Percentiles rank a stretch among this genome's conserved stretches.
Evolutionary conservation across 2,797 vertebrate species (phyloP).

Genomic region (Oophaga sylvatica): DNA sequence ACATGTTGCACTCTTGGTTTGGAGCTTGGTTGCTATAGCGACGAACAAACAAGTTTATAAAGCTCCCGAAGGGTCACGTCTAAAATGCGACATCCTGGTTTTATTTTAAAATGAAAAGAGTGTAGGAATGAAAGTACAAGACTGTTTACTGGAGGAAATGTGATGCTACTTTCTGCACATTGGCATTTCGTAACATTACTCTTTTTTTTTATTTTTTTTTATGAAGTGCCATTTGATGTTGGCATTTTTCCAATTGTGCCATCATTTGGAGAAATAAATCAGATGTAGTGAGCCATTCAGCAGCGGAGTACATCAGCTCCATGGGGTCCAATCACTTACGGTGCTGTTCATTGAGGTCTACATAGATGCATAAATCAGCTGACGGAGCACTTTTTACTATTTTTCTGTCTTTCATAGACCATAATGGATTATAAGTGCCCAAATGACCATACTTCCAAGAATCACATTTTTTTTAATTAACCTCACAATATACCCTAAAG

Average conservation of each 20-base stretch:
- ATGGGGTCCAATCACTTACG: too few relatives aligned
- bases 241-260: not conserved
- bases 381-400: too few relatives aligned
- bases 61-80: not conserved
- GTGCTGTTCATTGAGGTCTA: too few relatives aligned
- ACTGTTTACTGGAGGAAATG: not conserved
- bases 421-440: too few relatives aligned
- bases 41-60: not conserved
- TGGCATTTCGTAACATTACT: not conserved
- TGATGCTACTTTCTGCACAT: not conserved
- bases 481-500: too few relatives aligned
- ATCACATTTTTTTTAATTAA: too few relatives aligned
- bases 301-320: too few relatives aligned
- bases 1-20: not conserved
- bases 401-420: too few relatives aligned
- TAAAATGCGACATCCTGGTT: not conserved
- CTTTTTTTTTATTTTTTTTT: not conserved
- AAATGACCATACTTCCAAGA: too few relatives aligned
- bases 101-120: not conserved
- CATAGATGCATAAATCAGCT: too few relatives aligned
- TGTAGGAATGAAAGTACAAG: not conserved
- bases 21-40: constrained; percentile 9
- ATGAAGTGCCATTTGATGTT: not conserved
- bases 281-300: not conserved
- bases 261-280: not conserved